phyloP scores from a whole-genome alignment of 2,797 vertebrate genomes.

The Sparus aurata region DNA sequence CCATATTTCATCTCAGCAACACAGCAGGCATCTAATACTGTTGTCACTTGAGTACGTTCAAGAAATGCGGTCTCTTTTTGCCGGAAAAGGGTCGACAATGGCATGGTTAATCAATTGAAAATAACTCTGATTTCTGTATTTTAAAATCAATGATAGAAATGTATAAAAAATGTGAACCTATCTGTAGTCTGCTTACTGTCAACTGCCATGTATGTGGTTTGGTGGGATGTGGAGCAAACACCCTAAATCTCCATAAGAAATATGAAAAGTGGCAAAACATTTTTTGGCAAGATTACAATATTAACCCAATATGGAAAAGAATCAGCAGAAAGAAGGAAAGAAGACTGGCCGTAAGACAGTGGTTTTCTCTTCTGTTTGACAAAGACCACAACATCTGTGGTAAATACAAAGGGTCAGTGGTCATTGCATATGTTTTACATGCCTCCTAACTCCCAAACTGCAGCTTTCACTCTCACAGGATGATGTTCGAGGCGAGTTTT shows the following conservation, averaged over 20 bases:
- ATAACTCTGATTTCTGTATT: neutral
- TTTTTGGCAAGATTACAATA: neutral
- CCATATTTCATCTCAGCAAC: constrained; percentile 28
- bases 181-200: neutral
- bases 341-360: neutral
- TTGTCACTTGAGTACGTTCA: constrained; percentile 25
- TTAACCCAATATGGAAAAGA: neutral
- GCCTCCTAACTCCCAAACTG: constrained; percentile 27
- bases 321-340: constrained; percentile 4
- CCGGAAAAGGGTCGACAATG: neutral
- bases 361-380: constrained; percentile 1
- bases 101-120: neutral
- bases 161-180: neutral
- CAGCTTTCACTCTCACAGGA: constrained; percentile 22
- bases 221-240: neutral
- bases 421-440: constrained; percentile 46
- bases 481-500: constrained; percentile 21
- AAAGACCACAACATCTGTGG: constrained; percentile 4
- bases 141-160: neutral
- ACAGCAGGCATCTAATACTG: neutral
- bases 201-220: neutral
- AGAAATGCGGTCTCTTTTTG: neutral
- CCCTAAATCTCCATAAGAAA: neutral
- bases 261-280: neutral
- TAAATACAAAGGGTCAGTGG: constrained; percentile 31